These are phyloP conservation scores for Psittacula derbiana DNA, from an alignment of 2,797 vertebrate species.

Conservation along the genomic window DNA sequence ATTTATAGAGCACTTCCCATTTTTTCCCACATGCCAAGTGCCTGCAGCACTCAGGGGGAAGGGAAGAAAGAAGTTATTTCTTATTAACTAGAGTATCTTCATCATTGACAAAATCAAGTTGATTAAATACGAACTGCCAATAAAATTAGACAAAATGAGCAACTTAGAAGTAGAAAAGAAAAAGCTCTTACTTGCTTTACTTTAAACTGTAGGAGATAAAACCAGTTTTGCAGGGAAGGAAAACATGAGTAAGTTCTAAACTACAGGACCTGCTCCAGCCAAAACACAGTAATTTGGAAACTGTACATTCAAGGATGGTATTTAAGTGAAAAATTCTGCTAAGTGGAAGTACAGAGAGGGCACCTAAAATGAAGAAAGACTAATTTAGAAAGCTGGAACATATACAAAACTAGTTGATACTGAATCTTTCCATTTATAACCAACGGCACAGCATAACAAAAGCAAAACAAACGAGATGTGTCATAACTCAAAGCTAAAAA, in stretches of 20 bases:
- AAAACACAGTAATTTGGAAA: not conserved
- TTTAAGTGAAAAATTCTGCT: not conserved
- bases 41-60: not conserved
- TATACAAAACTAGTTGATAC: not conserved
- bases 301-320: not conserved
- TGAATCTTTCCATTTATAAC: not conserved
- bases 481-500: not conserved
- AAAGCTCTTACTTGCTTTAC: not conserved
- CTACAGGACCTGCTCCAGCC: not conserved
- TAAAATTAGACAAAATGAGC: not conserved
- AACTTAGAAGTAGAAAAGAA: not conserved
- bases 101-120: not conserved
- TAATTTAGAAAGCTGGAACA: not conserved
- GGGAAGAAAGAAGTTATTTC: not conserved
- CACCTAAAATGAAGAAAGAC: not conserved
- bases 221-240: not conserved
- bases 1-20: not conserved
- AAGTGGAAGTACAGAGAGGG: not conserved
- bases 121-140: not conserved
- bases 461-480: not conserved
- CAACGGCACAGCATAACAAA: not conserved
- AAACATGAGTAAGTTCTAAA: not conserved
- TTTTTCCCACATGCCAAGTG: not conserved
- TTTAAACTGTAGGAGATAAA: not conserved
- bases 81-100: not conserved